Evolutionary conservation across 2,888 invertebrate genomes (phyloP).

Genomic region (Limenitis camilla): DNA sequence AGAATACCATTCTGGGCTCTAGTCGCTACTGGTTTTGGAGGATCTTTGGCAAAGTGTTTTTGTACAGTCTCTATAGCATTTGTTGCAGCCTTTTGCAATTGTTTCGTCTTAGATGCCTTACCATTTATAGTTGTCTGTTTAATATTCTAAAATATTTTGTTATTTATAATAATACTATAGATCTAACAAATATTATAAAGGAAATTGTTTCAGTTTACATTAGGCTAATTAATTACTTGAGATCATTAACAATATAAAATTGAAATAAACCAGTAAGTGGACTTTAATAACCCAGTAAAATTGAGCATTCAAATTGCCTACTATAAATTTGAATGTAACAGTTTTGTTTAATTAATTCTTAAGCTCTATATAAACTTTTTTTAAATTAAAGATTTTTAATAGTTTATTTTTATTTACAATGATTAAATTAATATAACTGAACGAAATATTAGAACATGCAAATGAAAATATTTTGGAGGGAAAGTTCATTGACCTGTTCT

Average conservation of each 20-base stretch:
- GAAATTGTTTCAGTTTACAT: too few species aligned
- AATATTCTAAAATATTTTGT: conserved; percentile 58
- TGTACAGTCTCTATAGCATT: conserved; percentile 59
- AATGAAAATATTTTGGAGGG: conserved; percentile 40
- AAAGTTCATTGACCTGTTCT: conserved; percentile 47
- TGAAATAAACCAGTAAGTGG: too few species aligned
- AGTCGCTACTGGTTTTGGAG: conserved; percentile 47
- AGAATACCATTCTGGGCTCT: conserved; percentile 61
- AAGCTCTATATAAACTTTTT: too few species aligned
- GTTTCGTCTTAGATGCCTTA: conserved; percentile 65
- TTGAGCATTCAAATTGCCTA: too few species aligned
- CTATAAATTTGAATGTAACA: too few species aligned
- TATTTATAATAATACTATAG: conserved; percentile 1
- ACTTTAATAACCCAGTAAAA: too few species aligned
- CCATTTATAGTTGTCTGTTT: conserved; percentile 52
- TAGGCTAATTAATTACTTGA: too few species aligned
- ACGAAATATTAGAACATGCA: background rate
- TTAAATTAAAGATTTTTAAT: too few species aligned
- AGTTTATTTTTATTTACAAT: too few species aligned
- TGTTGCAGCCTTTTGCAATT: conserved; percentile 51
- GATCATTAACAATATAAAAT: too few species aligned
- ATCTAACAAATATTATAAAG: background rate
- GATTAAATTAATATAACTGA: too few species aligned
- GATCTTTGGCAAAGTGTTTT: conserved; percentile 58
- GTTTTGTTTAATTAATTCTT: too few species aligned